Base-by-base conservation (phyloP, 2,888 invertebrate species). In the Cenopis cana region DNA sequence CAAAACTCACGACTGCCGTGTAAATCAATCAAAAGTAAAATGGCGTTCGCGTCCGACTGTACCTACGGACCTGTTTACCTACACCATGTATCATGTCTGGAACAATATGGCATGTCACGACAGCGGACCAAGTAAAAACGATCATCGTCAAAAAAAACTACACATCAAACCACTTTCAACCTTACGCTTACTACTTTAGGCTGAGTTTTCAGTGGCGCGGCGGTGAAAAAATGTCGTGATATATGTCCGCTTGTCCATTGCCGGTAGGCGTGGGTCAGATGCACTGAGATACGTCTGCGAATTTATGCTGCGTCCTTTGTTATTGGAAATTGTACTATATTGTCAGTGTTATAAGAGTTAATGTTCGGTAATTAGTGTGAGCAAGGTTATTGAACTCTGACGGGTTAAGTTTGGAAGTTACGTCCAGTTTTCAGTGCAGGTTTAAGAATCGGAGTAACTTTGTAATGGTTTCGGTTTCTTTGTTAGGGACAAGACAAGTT, bases 91-190 rank as follows among this genome's bases (percentile, higher is more conserved):
- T 89, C 89, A 90, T 89, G 80, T 82, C 69, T 82, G 82, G 91
- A 89, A 92, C 92, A 91, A 91, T 92, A 91, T 91, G 91, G 90
- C 87, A 85, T 89, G 91, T 91, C 91, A 91, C 90, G 91, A 90
- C 88, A 87, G 82, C 79, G 81, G 84, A 84, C 79, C 64, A 59
- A 61, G 80, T 81, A 87, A 90, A 90, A 90, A 89, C 84, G 89
- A 89, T 86, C 77, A 84, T 73, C 82, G 84, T 82, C 79, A 85
- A 85, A 82, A 80, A 81, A 78, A 76, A 70, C 69, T 46, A 54
- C 71, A 75, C 73, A 50, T 61, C 68, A 52, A 77, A 74, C 73
- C 74, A 73, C 82, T 81, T 83, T 77, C 80, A 78, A 80, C 84
- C 84, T 81, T 82, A 87, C 84, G 75, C 74, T 78, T 76, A 75